phyloP scores from a whole-genome alignment of 1,140 invertebrate species.

The Chrysomallon squamiferum region DNA sequence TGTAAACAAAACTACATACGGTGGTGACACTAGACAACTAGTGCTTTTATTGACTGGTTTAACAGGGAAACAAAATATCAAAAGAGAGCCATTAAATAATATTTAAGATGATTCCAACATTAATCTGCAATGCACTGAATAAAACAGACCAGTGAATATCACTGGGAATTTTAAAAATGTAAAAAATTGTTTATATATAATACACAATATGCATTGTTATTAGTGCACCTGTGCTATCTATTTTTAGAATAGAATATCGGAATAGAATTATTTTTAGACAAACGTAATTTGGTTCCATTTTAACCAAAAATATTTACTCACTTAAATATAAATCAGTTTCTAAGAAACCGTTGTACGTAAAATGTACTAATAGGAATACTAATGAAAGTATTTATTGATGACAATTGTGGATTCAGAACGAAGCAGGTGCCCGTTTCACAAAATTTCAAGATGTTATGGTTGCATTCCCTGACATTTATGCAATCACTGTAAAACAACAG shows the following conservation, averaged over 20 bases:
- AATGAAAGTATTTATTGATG: neutral
- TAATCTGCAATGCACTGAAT: no score
- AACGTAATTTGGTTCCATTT: neutral
- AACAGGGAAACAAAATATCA: no score
- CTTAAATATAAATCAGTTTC: neutral
- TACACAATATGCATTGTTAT: no score
- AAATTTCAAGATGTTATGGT: neutral
- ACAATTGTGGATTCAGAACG: conserved; percentile 1
- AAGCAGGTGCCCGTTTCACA: conserved; percentile 13
- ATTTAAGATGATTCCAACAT: no score
- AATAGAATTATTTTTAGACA: neutral
- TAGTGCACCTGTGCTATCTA: no score
- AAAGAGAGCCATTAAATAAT: no score
- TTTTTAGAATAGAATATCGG: neutral
- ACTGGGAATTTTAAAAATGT: no score
- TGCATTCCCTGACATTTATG: neutral
- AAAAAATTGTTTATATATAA: neutral
- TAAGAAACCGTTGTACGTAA: neutral
- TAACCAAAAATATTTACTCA: neutral
- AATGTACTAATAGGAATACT: neutral
- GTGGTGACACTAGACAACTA: no score
- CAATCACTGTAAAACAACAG: conserved; percentile 7
- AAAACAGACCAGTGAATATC: no score
- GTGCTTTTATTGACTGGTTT: no score
- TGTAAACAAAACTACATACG: no score